Evolutionary conservation across 2,888 invertebrate species (phyloP).

Genomic region (Amphipyra berbera): DNA sequence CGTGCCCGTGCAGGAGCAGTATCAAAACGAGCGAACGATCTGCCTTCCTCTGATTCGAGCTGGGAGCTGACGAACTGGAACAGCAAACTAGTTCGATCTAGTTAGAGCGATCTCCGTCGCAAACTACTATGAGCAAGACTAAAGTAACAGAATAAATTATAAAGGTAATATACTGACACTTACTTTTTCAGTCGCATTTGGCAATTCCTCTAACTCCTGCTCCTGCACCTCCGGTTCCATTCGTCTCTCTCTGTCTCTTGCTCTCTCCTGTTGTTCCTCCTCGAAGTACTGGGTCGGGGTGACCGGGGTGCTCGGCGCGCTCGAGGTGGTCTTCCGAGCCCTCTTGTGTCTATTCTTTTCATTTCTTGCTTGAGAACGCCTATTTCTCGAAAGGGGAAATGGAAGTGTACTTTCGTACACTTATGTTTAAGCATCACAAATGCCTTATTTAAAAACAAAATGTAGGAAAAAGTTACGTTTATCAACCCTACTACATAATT

Average conservation of each 20-base stretch:
- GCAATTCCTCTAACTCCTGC: slow-evolving; percentile 65
- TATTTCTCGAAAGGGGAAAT: slow-evolving; percentile 7
- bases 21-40: no score
- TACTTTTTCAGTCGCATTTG: slow-evolving; percentile 67
- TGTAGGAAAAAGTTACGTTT: no score
- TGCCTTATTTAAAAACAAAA: no score
- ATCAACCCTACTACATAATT: no score
- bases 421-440: background rate
- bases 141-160: no score
- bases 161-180: no score
- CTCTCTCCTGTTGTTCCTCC: slow-evolving; percentile 30
- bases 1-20: no score
- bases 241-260: slow-evolving; percentile 14
- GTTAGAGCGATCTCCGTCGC: no score
- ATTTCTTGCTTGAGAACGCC: slow-evolving; percentile 7
- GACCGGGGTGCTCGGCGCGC: slow-evolving; percentile 7
- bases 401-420: slow-evolving; percentile 1
- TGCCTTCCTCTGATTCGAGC: no score
- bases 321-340: slow-evolving; percentile 46
- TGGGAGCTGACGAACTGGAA: no score
- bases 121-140: no score
- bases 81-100: no score
- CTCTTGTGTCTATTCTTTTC: slow-evolving; percentile 57
- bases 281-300: slow-evolving; percentile 31
- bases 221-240: slow-evolving; percentile 62